Conservation (phyloP, 2,888 invertebrate species). For the Leptinotarsa haldemani region DNA sequence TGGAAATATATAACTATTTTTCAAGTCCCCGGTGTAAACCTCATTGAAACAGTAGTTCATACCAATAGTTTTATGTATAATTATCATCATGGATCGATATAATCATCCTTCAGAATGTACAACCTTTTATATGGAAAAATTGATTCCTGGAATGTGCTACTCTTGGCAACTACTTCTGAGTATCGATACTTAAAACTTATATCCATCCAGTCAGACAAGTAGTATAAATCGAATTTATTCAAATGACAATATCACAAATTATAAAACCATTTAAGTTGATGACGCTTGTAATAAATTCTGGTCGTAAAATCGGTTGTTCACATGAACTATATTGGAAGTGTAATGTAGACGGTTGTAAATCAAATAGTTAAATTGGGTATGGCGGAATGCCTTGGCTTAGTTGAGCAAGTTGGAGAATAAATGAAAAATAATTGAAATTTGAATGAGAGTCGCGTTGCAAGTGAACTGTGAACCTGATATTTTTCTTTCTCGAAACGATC, state of each 20-base stretch:
- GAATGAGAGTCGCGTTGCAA: not conserved
- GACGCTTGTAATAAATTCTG: constrained; percentile 9
- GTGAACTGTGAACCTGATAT: too few relatives aligned
- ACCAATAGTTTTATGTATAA: too few relatives aligned
- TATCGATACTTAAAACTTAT: not conserved
- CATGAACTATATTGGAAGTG: constrained; percentile 9
- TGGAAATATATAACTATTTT: too few relatives aligned
- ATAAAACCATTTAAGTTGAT: not conserved
- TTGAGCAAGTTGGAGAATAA: not conserved
- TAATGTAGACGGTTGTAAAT: constrained; percentile 6
- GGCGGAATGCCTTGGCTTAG: not conserved
- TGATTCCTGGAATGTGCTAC: too few relatives aligned
- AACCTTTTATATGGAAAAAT: too few relatives aligned
- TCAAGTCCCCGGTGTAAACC: too few relatives aligned
- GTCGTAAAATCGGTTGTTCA: constrained; percentile 12
- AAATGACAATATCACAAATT: not conserved
- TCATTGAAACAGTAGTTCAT: too few relatives aligned
- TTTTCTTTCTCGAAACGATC: too few relatives aligned
- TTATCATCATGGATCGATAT: too few relatives aligned
- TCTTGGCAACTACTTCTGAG: not conserved
- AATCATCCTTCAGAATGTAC: too few relatives aligned
- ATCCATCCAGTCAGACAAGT: not conserved
- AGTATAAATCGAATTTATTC: not conserved
- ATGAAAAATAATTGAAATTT: not conserved
- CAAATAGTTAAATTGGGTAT: constrained; percentile 14